Conservation (phyloP, 2,888 invertebrate genomes). For the Salticus scenicus region DNA sequence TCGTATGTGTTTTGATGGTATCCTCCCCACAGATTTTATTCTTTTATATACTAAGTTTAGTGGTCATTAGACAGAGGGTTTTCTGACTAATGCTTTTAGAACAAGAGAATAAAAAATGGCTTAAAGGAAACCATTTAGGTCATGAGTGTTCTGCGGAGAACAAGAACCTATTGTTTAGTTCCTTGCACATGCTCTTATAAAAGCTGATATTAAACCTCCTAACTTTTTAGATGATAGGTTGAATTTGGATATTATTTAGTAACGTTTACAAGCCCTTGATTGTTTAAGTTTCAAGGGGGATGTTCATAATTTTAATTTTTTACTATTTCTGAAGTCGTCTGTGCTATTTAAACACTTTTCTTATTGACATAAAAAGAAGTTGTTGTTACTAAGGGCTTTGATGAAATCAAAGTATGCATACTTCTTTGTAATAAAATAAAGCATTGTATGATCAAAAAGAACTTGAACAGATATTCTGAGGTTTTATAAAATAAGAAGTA, state of each 20-base stretch:
- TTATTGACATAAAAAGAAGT: too few species aligned
- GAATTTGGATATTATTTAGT: neutral
- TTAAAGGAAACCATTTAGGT: slow-evolving; percentile 37
- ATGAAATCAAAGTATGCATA: too few species aligned
- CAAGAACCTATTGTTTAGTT: slow-evolving; percentile 48
- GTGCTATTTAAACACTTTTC: too few species aligned
- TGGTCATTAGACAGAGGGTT: slow-evolving; percentile 40
- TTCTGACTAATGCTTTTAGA: slow-evolving; percentile 36
- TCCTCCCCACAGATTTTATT: slow-evolving; percentile 8
- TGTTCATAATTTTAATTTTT: too few species aligned
- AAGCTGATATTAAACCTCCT: neutral
- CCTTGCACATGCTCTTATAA: neutral
- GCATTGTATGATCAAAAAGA: too few species aligned
- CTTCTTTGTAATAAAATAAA: too few species aligned
- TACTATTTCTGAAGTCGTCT: too few species aligned
- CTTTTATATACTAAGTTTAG: neutral
- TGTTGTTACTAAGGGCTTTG: too few species aligned
- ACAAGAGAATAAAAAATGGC: slow-evolving; percentile 18
- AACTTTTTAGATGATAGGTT: neutral
- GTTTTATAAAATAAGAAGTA: too few species aligned
- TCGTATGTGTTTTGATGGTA: slow-evolving; percentile 22
- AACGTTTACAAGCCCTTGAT: neutral
- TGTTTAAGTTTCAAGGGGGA: too few species aligned
- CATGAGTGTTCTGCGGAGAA: slow-evolving; percentile 23
- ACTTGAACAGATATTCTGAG: too few species aligned